phyloP scores from a whole-genome alignment of 2,888 invertebrate species.

The Fissipunctia ypsillon region DNA sequence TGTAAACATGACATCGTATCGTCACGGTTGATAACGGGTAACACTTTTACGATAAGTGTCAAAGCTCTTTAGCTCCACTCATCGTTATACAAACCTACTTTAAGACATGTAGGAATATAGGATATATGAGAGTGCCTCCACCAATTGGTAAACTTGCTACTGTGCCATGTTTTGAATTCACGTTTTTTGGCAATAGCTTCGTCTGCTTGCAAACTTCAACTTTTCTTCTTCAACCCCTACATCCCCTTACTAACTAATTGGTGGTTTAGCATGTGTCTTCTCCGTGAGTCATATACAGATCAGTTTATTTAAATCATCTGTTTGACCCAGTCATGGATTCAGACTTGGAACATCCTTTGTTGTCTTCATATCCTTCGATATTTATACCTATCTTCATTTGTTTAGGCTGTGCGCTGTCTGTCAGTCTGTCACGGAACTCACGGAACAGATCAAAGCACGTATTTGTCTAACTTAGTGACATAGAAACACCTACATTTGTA shows the following conservation, averaged over 20 bases:
- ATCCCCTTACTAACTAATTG: background rate
- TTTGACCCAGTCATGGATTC: background rate
- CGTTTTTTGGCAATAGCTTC: background rate
- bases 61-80: constrained; percentile 13
- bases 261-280: too few species aligned
- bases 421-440: background rate
- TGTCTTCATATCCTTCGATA: background rate
- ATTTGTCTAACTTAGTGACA: constrained; percentile 43
- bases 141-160: background rate
- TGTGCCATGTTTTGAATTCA: background rate
- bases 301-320: background rate
- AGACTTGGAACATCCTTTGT: background rate
- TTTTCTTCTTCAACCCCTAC: background rate
- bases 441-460: constrained; percentile 30
- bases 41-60: constrained; percentile 52
- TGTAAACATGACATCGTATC: constrained; percentile 18
- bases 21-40: constrained; percentile 27
- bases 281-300: background rate
- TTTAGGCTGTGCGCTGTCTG: background rate
- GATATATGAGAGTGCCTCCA: background rate
- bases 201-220: background rate
- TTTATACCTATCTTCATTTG: background rate
- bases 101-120: background rate
- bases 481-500: constrained; percentile 38
- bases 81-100: constrained; percentile 3